Evolutionary conservation across 2,113 vertebrate genomes (phyloP), one percentile per base, ranked within the genome.

Genomic region (Pitta sordida): DNA sequence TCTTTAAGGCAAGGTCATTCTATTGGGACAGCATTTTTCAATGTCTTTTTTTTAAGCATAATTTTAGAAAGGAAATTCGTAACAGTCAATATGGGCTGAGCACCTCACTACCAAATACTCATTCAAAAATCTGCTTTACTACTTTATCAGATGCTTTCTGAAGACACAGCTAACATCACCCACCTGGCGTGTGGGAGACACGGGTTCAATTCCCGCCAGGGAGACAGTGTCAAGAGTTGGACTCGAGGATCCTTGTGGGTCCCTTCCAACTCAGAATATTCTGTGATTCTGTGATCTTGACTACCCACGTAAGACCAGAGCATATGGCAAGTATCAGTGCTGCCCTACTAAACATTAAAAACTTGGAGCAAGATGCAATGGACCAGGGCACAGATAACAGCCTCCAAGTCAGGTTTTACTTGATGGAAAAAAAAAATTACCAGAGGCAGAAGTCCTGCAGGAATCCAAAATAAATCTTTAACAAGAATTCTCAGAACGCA

Each of bases 1-100:
- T 92, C 95, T 96, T 89, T 95, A 87, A 94, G 94, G n/a, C 32
- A 63, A 86, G 86, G 53, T 92, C 96, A 92, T 73, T 86, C 0
- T 1, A 48, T n/a, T 34, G 30, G 83, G 68, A 83, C 83, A 82
- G 46, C 14, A 22, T 75, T 90, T 85, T 68, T 90, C 79, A 44
- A 7, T 43, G 51, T 71, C 39, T 55, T 62, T 87, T 88, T 79
- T 88, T 80, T 27, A 51, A 81, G 71, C 56, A 75, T 83, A 74
- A 64, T 78, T 90, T 94, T 83, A 65, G 51, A 75, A 88, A 71
- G 30, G 34, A 74, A 90, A 70, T 77, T 68, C 13, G 48, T 73
- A 64, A 30, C 59, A 85, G 53, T 77, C 74, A 21, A 0, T 44
- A 44, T 16, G 26, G 39, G 10, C 75, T 64, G 78, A 74, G 71